Base-by-base conservation (phyloP, 1,140 invertebrate genomes). In the Drosophila sucinea region DNA sequence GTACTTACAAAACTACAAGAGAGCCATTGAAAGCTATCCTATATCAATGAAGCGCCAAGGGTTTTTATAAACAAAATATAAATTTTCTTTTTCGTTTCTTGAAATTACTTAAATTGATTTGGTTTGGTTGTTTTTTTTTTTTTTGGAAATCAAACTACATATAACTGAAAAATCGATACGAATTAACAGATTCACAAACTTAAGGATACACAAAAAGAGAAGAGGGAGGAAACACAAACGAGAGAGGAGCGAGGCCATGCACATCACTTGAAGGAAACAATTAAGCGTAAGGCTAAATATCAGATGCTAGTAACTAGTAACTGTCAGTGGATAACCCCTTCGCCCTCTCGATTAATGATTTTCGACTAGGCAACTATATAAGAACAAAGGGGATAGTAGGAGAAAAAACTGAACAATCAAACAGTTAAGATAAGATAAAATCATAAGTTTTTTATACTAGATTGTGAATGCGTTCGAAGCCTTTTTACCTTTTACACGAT, bases 1-100 rank as follows among this genome's bases (percentile, higher is more conserved):
- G 81, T 92, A 92, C 91, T 92, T 92, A 92, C 91, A 92, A 92
- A 92, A 91, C 91, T 92, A 92, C 90, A 91, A 91, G 86, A 92
- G 91, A 91, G 90, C 91, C 91, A 82, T 90, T 80, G 91, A 91
- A 90, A 91, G 91, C 91, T 92, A 92, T 92, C 91, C 91, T 92
- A 92, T 91, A 80, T 90, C 72, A 92, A 92, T 92, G 91, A 92
- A 92, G 91, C 91, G 91, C 90, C 91, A 92, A 81, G 86, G 90
- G 84, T 91, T 90, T 87, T 92, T 60, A 81, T 91, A 92, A 92
- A 92, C 75, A 92, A 91, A 91, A 91, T 89, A 79, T 81, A 84
- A 85, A 90, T 80, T 86, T 78, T 86, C 68, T 83, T 89, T 87
- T 89, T 84, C 67, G 85, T 69, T 90, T 89, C 73, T 87, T 79